Base-by-base conservation (phyloP, 2,113 vertebrate species). In the Phoxinus phoxinus region DNA sequence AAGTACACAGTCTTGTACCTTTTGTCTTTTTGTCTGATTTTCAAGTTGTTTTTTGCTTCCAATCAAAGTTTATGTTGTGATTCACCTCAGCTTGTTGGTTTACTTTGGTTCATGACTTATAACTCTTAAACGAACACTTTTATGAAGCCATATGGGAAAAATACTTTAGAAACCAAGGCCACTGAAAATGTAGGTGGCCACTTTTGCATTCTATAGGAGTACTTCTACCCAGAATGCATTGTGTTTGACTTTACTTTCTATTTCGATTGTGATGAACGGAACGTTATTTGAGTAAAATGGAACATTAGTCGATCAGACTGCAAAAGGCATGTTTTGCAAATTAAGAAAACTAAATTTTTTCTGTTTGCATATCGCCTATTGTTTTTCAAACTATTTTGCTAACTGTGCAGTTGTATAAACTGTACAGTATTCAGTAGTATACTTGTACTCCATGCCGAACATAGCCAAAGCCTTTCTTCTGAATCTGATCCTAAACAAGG, bases 401-500 rank as follows among this genome's bases (percentile, higher is more conserved):
- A 25, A 74, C 41, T 25, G 25, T 6, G 3, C n/a, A 46, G 23
- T 3, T 41, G 35, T 23, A 41, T 71, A 41, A 41, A 41, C 67
- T 71, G 32, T 69, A 10, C 11, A 74, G 21, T 46, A 25, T 46
- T 73, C 41, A 15, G n/a, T 73, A 44, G 5, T 44, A 13, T 15
- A 12, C 71, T 73, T 46, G 71, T n/a, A 25, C n/a, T 27, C 35
- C 9, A 71, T n/a, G 3, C 71, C 3, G 3, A 27, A 63, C 13
- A 63, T 41, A 27, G 23, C 13, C 30, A 78, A 41, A 61, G 77
- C 15, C 37, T 25, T 80, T 63, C 19, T 56, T 78, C 77, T 46
- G 35, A 19, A 35, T 78, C 77, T 30, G 35, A 19, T 46, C 23
- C n/a, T 63, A 27, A 80, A 80, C 77, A 80, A 44, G 37, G n/a